phyloP scores from a whole-genome alignment of 2,888 invertebrate genomes.

The Cephus pulcher region DNA sequence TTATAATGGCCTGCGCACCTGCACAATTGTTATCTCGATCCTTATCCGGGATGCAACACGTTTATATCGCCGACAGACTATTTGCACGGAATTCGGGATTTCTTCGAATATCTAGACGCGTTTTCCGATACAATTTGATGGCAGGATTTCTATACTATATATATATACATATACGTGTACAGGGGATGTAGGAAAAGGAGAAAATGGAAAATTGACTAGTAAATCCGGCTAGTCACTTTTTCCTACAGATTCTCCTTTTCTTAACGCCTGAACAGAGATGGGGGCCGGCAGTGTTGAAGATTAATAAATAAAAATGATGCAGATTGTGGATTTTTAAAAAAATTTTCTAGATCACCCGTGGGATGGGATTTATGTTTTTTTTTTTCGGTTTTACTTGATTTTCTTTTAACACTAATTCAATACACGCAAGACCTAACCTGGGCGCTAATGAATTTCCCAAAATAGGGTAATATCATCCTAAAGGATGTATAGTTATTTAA shows the following conservation, averaged over 20 bases:
- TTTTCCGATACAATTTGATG: background rate
- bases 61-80: background rate
- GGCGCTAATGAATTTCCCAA: constrained; percentile 11
- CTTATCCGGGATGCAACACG: background rate
- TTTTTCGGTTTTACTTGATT: too few species aligned
- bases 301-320: constrained; percentile 40
- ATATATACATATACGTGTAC: too few species aligned
- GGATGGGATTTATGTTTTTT: constrained; percentile 34
- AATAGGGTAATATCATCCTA: too few species aligned
- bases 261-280: constrained; percentile 37
- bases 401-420: too few species aligned
- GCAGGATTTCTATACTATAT: background rate
- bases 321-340: constrained; percentile 22
- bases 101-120: background rate
- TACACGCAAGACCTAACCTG: too few species aligned
- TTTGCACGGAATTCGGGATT: background rate
- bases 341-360: constrained; percentile 26
- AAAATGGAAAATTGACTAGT: background rate
- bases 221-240: background rate
- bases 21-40: background rate
- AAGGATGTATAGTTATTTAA: background rate
- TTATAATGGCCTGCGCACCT: background rate
- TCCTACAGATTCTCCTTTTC: background rate
- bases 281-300: too few species aligned
- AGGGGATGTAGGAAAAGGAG: background rate